Evolutionary conservation across 1,140 invertebrate genomes (phyloP).

Genomic region (Archivesica marissinica): DNA sequence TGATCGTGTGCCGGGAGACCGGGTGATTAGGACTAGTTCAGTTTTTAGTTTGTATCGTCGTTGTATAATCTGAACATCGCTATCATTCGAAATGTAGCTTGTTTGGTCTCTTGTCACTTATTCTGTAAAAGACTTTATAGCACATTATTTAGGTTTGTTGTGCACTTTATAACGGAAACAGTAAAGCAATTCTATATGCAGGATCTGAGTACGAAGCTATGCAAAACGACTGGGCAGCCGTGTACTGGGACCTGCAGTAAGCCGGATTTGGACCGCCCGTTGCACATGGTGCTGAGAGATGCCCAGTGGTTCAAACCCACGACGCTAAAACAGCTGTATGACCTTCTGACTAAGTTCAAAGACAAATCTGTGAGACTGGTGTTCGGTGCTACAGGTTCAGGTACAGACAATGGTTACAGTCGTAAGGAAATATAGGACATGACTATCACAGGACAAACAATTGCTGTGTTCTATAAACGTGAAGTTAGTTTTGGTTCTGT

Average conservation of each 20-base stretch:
- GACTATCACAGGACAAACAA: not conserved
- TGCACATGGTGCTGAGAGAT: slow-evolving; percentile 70
- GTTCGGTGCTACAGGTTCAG: slow-evolving; percentile 75
- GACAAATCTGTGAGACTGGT: slow-evolving; percentile 71
- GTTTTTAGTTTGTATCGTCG: too few relatives aligned
- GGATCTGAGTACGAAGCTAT: slow-evolving; percentile 71
- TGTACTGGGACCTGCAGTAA: slow-evolving; percentile 71
- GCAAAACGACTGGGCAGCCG: slow-evolving; percentile 70
- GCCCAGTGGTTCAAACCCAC: slow-evolving; percentile 76
- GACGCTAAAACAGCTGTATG: slow-evolving; percentile 67
- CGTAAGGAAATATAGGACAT: not conserved
- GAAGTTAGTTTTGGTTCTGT: too few relatives aligned
- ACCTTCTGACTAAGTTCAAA: slow-evolving; percentile 66
- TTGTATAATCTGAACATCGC: too few relatives aligned
- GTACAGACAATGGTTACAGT: slow-evolving; percentile 56
- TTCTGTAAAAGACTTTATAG: too few relatives aligned
- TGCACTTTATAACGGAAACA: too few relatives aligned
- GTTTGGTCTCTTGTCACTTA: too few relatives aligned
- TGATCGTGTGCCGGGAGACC: too few relatives aligned
- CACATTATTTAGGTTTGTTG: too few relatives aligned
- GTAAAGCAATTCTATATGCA: too few relatives aligned
- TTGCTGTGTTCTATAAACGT: not conserved
- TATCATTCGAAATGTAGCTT: too few relatives aligned
- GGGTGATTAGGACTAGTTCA: too few relatives aligned
- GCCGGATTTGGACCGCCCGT: slow-evolving; percentile 19